Conservation (phyloP, 2,888 invertebrate genomes). For the Heliothis peltigera region DNA sequence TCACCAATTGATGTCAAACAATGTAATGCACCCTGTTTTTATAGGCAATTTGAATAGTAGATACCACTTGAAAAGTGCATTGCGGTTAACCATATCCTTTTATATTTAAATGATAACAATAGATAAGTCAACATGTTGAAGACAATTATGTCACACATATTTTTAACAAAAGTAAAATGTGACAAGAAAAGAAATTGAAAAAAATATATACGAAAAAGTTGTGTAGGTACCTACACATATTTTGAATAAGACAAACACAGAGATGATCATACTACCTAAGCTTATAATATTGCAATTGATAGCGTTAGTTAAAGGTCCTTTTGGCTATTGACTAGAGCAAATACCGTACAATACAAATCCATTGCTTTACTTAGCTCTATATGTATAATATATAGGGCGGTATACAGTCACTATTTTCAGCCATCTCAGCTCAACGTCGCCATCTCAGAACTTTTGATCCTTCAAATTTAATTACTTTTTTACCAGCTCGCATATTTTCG, state of each 20-base stretch:
- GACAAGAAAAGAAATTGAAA: no score
- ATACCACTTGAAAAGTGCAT: slow-evolving; percentile 20
- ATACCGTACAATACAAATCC: no score
- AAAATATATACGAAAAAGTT: no score
- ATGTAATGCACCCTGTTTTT: slow-evolving; percentile 16
- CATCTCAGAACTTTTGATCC: slow-evolving; percentile 57
- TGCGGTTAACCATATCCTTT: slow-evolving; percentile 36
- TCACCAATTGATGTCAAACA: slow-evolving; percentile 5
- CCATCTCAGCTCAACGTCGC: slow-evolving; percentile 11
- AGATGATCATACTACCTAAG: no score
- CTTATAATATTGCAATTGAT: no score
- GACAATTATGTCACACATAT: slow-evolving; percentile 9
- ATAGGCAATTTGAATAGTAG: slow-evolving; percentile 34
- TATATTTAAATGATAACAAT: slow-evolving; percentile 9
- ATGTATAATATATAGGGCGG: no score
- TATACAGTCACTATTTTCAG: slow-evolving; percentile 8
- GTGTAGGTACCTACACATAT: no score
- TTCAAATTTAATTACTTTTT: slow-evolving; percentile 73
- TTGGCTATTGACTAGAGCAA: no score
- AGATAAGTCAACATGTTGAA: background rate
- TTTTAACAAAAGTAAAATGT: no score
- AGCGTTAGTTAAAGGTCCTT: no score
- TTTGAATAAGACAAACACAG: no score
- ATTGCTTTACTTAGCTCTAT: no score
- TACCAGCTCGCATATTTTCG: slow-evolving; percentile 65